A percentile compares a stretch with the other conserved stretches of the same genome.
phyloP scores from a whole-genome alignment of 2,888 invertebrate genomes.

The Archips crataeganus region DNA sequence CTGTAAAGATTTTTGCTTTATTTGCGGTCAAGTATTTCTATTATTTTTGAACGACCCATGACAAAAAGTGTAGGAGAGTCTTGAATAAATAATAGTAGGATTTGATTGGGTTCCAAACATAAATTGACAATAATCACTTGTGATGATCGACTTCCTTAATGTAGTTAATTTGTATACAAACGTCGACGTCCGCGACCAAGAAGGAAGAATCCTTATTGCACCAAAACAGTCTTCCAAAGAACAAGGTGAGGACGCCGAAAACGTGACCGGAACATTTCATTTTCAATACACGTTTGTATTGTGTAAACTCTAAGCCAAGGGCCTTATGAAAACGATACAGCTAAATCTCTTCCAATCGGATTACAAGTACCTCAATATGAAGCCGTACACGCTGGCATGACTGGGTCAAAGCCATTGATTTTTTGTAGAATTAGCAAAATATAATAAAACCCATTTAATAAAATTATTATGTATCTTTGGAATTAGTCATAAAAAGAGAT shows the following conservation, averaged over 20 bases:
- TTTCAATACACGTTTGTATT: conserved; percentile 17
- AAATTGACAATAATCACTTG: conserved; percentile 11
- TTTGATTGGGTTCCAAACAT: not conserved
- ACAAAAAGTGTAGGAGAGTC: not conserved
- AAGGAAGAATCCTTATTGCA: conserved; percentile 12
- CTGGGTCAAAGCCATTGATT: conserved; percentile 62
- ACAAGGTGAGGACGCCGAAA: conserved; percentile 34
- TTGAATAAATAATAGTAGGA: not conserved
- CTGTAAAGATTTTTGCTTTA: not conserved
- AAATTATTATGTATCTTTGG: not conserved
- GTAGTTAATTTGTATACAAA: conserved; percentile 56
- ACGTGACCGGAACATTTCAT: conserved; percentile 36
- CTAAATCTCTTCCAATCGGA: conserved; percentile 65
- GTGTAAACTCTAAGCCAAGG: conserved; percentile 14
- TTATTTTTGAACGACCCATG: not conserved
- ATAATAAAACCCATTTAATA: not conserved
- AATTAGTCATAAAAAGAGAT: conserved; percentile 6
- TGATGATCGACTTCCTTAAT: conserved; percentile 60
- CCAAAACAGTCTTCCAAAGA: conserved; percentile 31
- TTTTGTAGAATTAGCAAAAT: conserved; percentile 47
- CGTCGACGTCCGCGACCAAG: conserved; percentile 45
- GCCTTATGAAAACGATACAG: conserved; percentile 37
- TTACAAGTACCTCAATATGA: conserved; percentile 61
- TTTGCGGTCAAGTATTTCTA: not conserved
- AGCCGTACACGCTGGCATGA: conserved; percentile 56